Base-by-base conservation (phyloP, 2,888 invertebrate species). In the Branchellion lobata region DNA sequence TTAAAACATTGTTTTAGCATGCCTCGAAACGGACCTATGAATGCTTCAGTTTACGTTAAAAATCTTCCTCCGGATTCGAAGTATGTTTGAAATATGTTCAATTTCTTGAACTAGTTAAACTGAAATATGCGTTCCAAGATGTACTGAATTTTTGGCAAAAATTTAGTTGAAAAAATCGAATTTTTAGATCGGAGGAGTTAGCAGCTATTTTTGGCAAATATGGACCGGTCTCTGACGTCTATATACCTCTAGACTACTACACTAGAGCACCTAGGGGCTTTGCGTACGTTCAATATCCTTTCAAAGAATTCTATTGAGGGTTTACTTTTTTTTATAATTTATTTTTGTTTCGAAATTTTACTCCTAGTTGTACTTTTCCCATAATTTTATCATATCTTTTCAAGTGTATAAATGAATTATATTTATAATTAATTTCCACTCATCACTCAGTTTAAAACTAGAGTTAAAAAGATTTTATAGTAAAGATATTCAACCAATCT, bases 231-330 rank as follows among this genome's bases (percentile, higher is more conserved):
- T 86, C 86, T 76, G 89, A 89, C 85, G 89, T 89, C 34, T 89
- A 89, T 84, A 85, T 89, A 68, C 89, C 89, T 51, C 82, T 88
- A 81, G 89, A 89, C 84, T 89, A 89, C 85, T 88, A 87, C 84
- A 88, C 87, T 27, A 83, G 86, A 76, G 83, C 86, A 78, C 85
- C 87, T 34, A 83, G 89, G 81, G 89, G 89, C 71, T 89, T 89
- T 86, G 88, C 89, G 33, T 89, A 89, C 83, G 86, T 89, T 78
- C 89, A 89, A 88, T 89, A 89, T 89, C 89, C 89, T 89, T 89
- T 61, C 69, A 69, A 75, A 75, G 57, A 33, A 65, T 40, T 68
- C 29, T 36, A n/a, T n/a, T n/a, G n/a, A n/a, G n/a, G 57, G 57
- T 29, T 57, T 27, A 3, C 33, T n/a, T 24, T 31, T n/a, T 40